Conservation (phyloP, 2,113 vertebrate species). For the Percopsis transmontana region DNA sequence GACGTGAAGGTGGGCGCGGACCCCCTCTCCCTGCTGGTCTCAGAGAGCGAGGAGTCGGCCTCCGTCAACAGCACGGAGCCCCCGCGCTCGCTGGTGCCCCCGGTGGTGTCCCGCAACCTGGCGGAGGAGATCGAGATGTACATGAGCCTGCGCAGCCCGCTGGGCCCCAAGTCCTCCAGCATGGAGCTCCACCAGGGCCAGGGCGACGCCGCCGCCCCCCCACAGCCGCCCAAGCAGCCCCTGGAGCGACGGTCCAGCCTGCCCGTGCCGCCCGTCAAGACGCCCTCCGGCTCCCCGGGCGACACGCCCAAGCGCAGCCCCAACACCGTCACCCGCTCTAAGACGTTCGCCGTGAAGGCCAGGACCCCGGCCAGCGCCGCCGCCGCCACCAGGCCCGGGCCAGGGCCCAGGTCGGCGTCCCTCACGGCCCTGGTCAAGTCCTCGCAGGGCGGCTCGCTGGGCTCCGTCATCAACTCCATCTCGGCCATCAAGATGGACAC, state of each 20-base stretch:
- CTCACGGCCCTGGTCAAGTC: slow-evolving; percentile 86
- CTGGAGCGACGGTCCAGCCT: slow-evolving; percentile 89
- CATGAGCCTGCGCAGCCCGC: slow-evolving; percentile 91
- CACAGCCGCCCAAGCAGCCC: slow-evolving; percentile 49
- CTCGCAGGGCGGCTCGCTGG: slow-evolving; percentile 86
- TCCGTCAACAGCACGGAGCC: slow-evolving; percentile 79
- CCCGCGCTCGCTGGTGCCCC: slow-evolving; percentile 73
- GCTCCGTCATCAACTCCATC: slow-evolving; percentile 90
- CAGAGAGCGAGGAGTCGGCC: slow-evolving; percentile 74
- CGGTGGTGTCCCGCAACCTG: slow-evolving; percentile 87
- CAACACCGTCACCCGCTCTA: slow-evolving; percentile 83
- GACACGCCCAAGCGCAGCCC: slow-evolving; percentile 75
- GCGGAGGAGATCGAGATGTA: slow-evolving; percentile 98
- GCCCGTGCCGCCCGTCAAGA: slow-evolving; percentile 76
- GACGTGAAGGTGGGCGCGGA: slow-evolving; percentile 90
- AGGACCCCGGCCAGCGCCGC: slow-evolving; percentile 57
- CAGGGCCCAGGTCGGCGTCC: slow-evolving; percentile 80
- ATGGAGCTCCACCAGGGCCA: slow-evolving; percentile 85
- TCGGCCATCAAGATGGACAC: slow-evolving; percentile 92
- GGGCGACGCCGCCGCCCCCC: slow-evolving; percentile 29
- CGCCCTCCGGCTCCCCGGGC: slow-evolving; percentile 51
- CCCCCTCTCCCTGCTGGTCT: slow-evolving; percentile 90
- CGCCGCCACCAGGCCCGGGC: slow-evolving; percentile 68
- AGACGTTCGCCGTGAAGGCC: slow-evolving; percentile 84
- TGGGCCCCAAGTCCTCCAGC: slow-evolving; percentile 87